Percentiles rank a stretch among this genome's conserved stretches.
These are phyloP conservation scores for Diabrotica balteata DNA, from an alignment of 2,888 invertebrate species.

Conservation along the genomic window DNA sequence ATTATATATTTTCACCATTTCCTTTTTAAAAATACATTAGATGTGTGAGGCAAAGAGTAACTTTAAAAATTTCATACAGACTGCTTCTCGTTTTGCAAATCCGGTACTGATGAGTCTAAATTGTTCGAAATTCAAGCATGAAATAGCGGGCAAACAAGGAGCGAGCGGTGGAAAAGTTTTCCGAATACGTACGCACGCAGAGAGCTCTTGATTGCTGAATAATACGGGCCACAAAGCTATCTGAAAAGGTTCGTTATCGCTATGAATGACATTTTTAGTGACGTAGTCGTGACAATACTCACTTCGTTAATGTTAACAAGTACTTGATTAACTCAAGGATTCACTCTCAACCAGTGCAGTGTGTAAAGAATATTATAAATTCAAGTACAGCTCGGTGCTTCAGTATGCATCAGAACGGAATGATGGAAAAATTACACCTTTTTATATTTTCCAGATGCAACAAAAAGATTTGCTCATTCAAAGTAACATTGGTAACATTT, in stretches of 20 bases:
- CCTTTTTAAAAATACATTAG: neutral
- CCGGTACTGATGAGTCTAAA: no score
- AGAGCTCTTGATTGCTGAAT: slow-evolving; percentile 34
- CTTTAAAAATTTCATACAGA: neutral
- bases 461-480: no score
- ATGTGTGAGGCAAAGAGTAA: neutral
- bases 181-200: slow-evolving; percentile 31
- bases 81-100: neutral
- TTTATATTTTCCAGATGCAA: no score
- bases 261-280: slow-evolving; percentile 56
- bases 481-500: no score
- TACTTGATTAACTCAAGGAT: slow-evolving; percentile 55
- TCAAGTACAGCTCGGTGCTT: neutral
- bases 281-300: slow-evolving; percentile 53
- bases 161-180: slow-evolving; percentile 20
- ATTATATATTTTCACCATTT: neutral
- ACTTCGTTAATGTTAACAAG: slow-evolving; percentile 60
- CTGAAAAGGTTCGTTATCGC: slow-evolving; percentile 57
- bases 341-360: slow-evolving; percentile 39
- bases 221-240: slow-evolving; percentile 43
- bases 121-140: slow-evolving; percentile 11
- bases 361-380: neutral
- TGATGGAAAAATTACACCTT: no score
- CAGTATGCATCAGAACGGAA: no score
- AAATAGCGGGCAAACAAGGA: slow-evolving; percentile 21